phyloP scores from a whole-genome alignment of 2,888 invertebrate genomes.

The Argyresthia goedartella region DNA sequence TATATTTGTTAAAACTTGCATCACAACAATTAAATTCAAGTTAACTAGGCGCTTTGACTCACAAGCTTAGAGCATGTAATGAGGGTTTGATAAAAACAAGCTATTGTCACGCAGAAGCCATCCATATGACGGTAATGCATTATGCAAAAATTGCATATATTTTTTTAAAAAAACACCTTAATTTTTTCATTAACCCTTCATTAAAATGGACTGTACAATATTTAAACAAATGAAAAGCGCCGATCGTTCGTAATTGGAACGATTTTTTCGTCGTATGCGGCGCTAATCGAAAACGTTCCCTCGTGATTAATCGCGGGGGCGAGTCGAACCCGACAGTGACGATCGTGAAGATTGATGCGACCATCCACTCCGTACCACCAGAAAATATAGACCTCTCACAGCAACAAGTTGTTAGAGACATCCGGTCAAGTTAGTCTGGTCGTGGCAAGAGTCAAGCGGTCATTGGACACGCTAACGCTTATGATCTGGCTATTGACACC shows the following conservation, averaged over 20 bases:
- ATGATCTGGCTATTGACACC: conserved; percentile 25
- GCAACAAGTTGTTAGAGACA: not conserved
- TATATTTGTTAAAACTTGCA: conserved; percentile 23
- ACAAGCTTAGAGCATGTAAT: too few relatives aligned
- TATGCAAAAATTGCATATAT: too few relatives aligned
- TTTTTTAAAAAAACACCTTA: too few relatives aligned
- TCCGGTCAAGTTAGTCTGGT: not conserved
- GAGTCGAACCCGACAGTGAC: conserved; percentile 48
- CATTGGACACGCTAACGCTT: not conserved
- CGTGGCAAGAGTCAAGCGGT: not conserved
- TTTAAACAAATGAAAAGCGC: conserved; percentile 16
- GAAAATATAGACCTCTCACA: not conserved
- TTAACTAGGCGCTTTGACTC: too few relatives aligned
- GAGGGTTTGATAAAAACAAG: too few relatives aligned
- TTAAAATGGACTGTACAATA: too few relatives aligned
- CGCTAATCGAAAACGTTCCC: conserved; percentile 61
- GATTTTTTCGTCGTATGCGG: conserved; percentile 26
- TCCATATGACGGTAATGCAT: too few relatives aligned
- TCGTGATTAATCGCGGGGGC: conserved; percentile 59
- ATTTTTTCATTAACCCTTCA: too few relatives aligned
- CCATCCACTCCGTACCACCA: conserved; percentile 10
- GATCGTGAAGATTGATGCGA: conserved; percentile 55
- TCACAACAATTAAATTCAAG: too few relatives aligned
- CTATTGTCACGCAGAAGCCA: too few relatives aligned
- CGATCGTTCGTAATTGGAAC: conserved; percentile 41